A percentile compares a stretch with the other conserved stretches of the same genome.
Evolutionary conservation across 2,113 vertebrate genomes (phyloP).

Genomic region (Nyctereutes procyonoides): DNA sequence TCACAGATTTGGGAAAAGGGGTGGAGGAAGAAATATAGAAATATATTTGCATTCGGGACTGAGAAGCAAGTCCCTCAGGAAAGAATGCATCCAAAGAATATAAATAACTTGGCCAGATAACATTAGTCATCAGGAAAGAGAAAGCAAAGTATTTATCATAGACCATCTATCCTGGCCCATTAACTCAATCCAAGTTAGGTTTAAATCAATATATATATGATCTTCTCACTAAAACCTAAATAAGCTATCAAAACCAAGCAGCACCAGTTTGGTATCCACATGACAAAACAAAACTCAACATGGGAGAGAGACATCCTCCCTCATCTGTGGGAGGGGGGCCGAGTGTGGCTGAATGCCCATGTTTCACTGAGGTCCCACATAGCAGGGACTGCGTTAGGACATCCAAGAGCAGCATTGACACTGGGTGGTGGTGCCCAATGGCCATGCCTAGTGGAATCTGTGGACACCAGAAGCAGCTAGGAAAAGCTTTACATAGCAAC

Average conservation of each 20-base stretch:
- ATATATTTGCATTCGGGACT: background rate
- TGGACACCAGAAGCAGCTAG: background rate
- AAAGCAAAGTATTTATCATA: background rate
- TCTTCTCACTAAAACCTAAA: slow-evolving; percentile 9
- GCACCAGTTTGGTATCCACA: background rate
- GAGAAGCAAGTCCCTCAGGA: background rate
- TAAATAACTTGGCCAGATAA: background rate
- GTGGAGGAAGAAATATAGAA: background rate
- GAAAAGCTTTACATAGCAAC: background rate
- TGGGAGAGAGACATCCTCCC: background rate
- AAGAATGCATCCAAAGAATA: background rate
- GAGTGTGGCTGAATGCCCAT: background rate
- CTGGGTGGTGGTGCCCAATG: background rate
- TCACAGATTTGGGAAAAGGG: background rate
- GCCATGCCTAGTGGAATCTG: background rate
- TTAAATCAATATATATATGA: no score
- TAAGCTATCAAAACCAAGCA: background rate
- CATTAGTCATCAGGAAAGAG: background rate
- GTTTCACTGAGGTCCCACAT: background rate
- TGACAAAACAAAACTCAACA: background rate
- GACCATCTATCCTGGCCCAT: background rate
- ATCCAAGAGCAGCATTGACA: background rate
- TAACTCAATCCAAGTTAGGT: background rate
- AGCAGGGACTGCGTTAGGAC: background rate
- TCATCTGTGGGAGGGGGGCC: background rate